Evolutionary conservation across 2,113 vertebrate species (phyloP).

Genomic region (Mormoops blainvillei): DNA sequence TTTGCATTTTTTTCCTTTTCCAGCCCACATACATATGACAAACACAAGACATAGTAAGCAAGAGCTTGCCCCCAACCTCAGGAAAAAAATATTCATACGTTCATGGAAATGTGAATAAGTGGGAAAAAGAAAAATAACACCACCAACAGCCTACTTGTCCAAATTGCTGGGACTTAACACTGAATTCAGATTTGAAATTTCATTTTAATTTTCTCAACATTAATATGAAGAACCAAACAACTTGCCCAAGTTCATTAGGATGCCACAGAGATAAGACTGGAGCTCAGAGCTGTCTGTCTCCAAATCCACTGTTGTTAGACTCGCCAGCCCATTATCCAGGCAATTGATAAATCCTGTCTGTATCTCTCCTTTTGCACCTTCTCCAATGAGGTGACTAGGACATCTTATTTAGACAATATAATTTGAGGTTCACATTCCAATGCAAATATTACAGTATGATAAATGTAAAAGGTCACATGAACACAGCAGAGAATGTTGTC

Average conservation of each 20-base stretch:
- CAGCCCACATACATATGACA: background rate
- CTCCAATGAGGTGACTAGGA: background rate
- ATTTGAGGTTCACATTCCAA: background rate
- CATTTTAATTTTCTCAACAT: background rate
- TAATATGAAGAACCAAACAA: background rate
- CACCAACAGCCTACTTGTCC: background rate
- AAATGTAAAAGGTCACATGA: background rate
- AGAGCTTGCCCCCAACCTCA: background rate
- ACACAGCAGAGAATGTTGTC: background rate
- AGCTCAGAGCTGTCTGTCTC: background rate
- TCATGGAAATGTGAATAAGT: background rate
- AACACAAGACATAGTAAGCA: background rate
- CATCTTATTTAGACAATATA: background rate
- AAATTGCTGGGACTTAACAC: background rate
- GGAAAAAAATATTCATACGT: background rate
- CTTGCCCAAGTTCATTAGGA: background rate
- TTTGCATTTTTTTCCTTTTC: background rate
- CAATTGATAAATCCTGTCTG: background rate
- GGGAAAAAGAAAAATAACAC: background rate
- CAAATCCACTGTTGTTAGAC: background rate
- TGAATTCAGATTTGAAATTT: constrained; percentile 2
- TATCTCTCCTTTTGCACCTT: background rate
- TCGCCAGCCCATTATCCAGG: background rate
- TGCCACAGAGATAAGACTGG: background rate
- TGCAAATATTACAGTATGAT: background rate